Conservation (phyloP, 2,888 invertebrate genomes). For the Torymus tubicola region DNA sequence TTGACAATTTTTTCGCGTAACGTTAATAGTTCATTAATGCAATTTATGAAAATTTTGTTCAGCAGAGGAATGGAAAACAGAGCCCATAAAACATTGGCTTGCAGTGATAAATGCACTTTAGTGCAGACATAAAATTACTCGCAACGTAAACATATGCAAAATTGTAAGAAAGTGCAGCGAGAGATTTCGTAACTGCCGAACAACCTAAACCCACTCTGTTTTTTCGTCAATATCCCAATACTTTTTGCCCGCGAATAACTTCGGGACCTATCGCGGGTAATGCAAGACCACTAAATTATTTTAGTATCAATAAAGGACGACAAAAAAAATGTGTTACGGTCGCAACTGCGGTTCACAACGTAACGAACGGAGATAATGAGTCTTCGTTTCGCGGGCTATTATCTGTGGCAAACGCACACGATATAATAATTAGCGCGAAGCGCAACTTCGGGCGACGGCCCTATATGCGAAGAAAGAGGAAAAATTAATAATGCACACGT, state of each 20-base stretch:
- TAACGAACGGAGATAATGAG: constrained; percentile 50
- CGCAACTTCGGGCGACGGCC: background rate
- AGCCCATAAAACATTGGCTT: constrained; percentile 28
- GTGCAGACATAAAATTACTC: background rate
- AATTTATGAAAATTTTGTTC: constrained; percentile 35
- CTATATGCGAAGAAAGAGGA: background rate
- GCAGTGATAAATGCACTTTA: constrained; percentile 19
- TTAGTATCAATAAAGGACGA: constrained; percentile 19
- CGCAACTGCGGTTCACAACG: background rate
- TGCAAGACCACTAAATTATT: background rate
- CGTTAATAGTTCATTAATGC: constrained; percentile 34
- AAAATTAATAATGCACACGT: constrained; percentile 41
- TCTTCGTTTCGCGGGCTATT: constrained; percentile 42
- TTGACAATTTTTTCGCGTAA: background rate
- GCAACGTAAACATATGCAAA: background rate
- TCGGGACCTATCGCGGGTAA: no score
- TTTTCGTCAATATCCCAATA: background rate
- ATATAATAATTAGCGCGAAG: constrained; percentile 45
- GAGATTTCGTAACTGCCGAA: constrained; percentile 24
- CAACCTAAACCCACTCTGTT: background rate
- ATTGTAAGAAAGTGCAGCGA: constrained; percentile 8
- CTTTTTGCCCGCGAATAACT: no score
- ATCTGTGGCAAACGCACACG: background rate
- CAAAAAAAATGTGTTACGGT: constrained; percentile 40
- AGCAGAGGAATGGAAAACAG: constrained; percentile 16